These are phyloP conservation scores for Kryptolebias ocellatus DNA, from an alignment of 2,797 vertebrate species.

Conservation along the genomic window DNA sequence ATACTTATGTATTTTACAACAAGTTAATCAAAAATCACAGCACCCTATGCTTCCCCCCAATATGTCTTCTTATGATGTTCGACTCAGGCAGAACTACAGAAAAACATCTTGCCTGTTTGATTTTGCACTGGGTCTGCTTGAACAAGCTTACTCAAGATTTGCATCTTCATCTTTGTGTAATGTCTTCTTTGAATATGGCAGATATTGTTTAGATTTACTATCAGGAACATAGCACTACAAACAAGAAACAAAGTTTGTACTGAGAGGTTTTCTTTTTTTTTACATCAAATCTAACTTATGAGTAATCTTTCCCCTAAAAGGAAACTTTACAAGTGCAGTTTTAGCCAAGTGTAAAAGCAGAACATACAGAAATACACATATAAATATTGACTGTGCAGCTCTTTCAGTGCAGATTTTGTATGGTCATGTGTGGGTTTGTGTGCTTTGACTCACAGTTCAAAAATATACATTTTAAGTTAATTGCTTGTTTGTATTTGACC, in stretches of 20 bases:
- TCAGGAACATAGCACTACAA: conserved; percentile 11
- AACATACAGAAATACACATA: conserved; percentile 2
- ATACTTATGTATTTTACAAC: conserved; percentile 65
- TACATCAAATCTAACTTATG: background rate
- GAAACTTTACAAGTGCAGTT: conserved; percentile 11
- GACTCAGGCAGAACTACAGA: conserved; percentile 42
- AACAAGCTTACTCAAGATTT: conserved; percentile 52
- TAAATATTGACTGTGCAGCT: background rate
- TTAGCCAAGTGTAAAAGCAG: background rate
- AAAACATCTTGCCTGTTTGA: conserved; percentile 49
- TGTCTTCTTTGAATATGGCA: conserved; percentile 46
- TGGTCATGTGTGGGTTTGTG: background rate
- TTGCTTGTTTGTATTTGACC: background rate
- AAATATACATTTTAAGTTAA: background rate
- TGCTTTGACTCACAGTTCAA: background rate
- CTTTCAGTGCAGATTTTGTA: background rate
- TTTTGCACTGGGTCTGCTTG: conserved; percentile 49
- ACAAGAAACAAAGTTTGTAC: conserved; percentile 4
- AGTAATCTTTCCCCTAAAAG: conserved; percentile 13
- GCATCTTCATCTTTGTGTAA: conserved; percentile 51
- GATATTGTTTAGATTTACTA: conserved; percentile 28
- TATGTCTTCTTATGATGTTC: conserved; percentile 46
- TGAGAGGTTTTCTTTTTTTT: too few relatives aligned
- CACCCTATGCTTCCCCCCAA: conserved; percentile 35
- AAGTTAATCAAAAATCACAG: conserved; percentile 67